phyloP scores from a whole-genome alignment of 1,140 invertebrate genomes.

The Goniozus legneri region DNA sequence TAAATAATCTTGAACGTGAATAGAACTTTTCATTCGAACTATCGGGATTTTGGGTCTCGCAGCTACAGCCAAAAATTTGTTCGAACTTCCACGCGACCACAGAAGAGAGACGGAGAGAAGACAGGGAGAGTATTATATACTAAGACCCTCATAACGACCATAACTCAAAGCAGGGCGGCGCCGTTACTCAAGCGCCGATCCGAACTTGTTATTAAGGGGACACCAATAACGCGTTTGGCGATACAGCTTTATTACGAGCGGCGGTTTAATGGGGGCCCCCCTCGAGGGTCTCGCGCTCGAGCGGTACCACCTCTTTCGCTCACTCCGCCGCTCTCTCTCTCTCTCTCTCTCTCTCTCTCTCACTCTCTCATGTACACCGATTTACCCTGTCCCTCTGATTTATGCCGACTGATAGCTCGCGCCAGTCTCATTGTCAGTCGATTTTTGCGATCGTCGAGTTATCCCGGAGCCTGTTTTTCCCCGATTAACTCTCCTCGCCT shows the following conservation, averaged over 20 bases:
- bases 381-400: too few species aligned
- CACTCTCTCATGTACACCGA: too few species aligned
- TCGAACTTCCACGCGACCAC: too few species aligned
- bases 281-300: slow-evolving; percentile 17
- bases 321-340: not conserved
- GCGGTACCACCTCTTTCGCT: slow-evolving; percentile 14
- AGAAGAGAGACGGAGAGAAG: slow-evolving; percentile 7
- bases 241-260: slow-evolving; percentile 39
- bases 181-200: slow-evolving; percentile 34
- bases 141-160: too few species aligned
- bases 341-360: too few species aligned
- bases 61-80: too few species aligned
- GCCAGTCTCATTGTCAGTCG: too few species aligned
- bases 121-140: slow-evolving; percentile 1
- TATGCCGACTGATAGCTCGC: not conserved
- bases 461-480: not conserved
- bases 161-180: slow-evolving; percentile 36
- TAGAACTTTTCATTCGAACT: too few species aligned
- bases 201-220: slow-evolving; percentile 43
- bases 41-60: too few species aligned
- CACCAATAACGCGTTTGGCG: slow-evolving; percentile 42
- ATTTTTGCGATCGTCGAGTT: not conserved
- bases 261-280: slow-evolving; percentile 31
- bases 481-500: not conserved
- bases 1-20: too few species aligned